Percentiles rank a stretch among this genome's conserved stretches.
phyloP scores from a whole-genome alignment of 2,888 invertebrate genomes.

The Polydrusus cervinus region DNA sequence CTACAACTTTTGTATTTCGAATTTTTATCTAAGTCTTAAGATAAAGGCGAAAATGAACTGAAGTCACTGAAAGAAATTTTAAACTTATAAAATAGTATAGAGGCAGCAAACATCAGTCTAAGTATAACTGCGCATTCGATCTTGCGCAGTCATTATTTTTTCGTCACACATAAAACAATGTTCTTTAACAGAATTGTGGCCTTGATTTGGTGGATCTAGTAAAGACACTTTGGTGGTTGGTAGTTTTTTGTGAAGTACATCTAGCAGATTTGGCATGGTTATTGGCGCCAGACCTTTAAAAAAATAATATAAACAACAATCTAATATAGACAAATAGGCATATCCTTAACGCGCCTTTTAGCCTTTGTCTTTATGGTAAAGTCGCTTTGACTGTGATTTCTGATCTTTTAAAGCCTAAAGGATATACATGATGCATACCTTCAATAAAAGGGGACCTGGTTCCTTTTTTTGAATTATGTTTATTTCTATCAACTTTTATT shows the following conservation, averaged over 20 bases:
- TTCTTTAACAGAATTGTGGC: background rate
- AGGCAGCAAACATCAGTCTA: background rate
- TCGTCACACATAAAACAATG: conserved; percentile 4
- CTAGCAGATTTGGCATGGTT: conserved; percentile 6
- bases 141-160: conserved; percentile 10
- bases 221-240: conserved; percentile 17
- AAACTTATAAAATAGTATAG: too few species aligned
- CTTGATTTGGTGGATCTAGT: background rate
- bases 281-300: conserved; percentile 19
- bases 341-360: too few species aligned
- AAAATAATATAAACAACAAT: background rate
- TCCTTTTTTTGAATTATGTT: background rate
- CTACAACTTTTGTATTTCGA: too few species aligned
- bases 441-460: conserved; percentile 3
- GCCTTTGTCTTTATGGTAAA: too few species aligned
- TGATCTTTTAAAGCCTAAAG: too few species aligned
- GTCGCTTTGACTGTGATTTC: too few species aligned
- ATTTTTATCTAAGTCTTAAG: too few species aligned
- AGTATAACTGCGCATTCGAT: conserved; percentile 17
- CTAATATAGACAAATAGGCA: too few species aligned
- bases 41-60: too few species aligned
- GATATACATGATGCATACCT: background rate
- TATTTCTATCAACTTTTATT: conserved; percentile 17
- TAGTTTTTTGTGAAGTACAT: conserved; percentile 19
- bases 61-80: too few species aligned